A percentile compares a stretch with the other conserved stretches of the same genome.
These are phyloP conservation scores for Atta texana DNA, from an alignment of 1,140 invertebrate genomes.

Conservation along the genomic window DNA sequence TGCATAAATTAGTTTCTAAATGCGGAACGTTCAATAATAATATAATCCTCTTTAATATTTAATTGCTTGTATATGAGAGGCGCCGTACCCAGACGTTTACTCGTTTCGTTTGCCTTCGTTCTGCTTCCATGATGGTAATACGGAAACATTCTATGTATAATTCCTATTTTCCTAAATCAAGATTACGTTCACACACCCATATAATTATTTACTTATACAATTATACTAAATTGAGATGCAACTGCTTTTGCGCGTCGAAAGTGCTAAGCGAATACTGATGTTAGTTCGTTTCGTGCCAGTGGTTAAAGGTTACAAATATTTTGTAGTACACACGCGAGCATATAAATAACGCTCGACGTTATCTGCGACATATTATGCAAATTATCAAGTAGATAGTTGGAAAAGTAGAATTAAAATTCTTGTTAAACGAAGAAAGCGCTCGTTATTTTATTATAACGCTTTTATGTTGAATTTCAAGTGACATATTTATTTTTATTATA, in stretches of 20 bases:
- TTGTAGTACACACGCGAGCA: conserved; percentile 23
- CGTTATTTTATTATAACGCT: neutral
- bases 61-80: neutral
- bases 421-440: neutral
- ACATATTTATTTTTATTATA: neutral
- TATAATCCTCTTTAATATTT: conserved; percentile 9
- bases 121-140: neutral
- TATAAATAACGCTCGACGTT: conserved; percentile 12
- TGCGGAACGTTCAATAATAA: neutral
- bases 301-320: conserved; percentile 35
- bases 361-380: conserved; percentile 37
- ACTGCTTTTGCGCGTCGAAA: conserved; percentile 31
- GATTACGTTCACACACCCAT: neutral
- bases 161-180: neutral
- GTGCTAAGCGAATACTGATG: conserved; percentile 24
- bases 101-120: neutral
- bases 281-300: conserved; percentile 2
- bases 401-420: conserved; percentile 15
- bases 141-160: neutral
- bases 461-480: neutral
- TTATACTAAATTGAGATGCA: conserved; percentile 19
- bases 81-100: neutral
- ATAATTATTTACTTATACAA: conserved; percentile 16
- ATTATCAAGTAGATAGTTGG: conserved; percentile 16
- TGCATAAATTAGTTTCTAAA: conserved; percentile 10